These are phyloP conservation scores for Nomia melanderi DNA, from an alignment of 1,140 invertebrate genomes.

Conservation along the genomic window DNA sequence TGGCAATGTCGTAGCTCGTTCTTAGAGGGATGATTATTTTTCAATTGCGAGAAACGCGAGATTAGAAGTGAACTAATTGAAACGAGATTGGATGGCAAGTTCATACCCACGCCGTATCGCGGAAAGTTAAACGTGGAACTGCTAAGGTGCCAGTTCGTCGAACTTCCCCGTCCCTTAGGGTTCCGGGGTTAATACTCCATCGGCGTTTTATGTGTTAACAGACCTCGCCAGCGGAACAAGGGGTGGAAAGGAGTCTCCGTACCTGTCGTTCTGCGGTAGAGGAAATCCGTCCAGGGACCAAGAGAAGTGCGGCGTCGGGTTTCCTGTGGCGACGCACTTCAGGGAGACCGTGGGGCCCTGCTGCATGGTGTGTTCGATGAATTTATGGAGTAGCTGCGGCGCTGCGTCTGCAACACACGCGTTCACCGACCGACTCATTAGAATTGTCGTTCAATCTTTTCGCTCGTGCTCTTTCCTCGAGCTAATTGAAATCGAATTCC, in stretches of 20 bases:
- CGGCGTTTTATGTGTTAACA: background rate
- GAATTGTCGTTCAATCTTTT: no score
- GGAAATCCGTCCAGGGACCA: conserved; percentile 94
- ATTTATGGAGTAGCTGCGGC: conserved; percentile 92
- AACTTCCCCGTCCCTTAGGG: no score
- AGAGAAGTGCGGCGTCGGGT: conserved; percentile 93
- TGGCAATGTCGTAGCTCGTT: no score
- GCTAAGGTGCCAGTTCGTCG: no score
- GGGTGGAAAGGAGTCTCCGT: conserved; percentile 30
- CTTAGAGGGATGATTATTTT: no score
- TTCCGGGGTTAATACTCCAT: background rate
- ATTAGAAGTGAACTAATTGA: no score
- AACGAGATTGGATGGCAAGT: no score
- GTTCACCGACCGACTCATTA: background rate
- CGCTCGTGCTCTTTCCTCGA: no score
- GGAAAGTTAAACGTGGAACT: no score
- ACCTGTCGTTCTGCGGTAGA: conserved; percentile 86
- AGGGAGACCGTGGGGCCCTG: conserved; percentile 93
- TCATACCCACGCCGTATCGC: no score
- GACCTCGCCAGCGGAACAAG: background rate
- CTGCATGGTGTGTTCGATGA: conserved; percentile 94
- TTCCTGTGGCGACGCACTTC: conserved; percentile 94
- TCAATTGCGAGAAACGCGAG: no score
- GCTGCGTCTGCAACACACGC: conserved; percentile 85
- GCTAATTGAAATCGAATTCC: no score